Percentiles rank a stretch among this genome's conserved stretches.
Evolutionary conservation across 1,140 invertebrate genomes (phyloP).

Genomic region (Cotesia typhae): DNA sequence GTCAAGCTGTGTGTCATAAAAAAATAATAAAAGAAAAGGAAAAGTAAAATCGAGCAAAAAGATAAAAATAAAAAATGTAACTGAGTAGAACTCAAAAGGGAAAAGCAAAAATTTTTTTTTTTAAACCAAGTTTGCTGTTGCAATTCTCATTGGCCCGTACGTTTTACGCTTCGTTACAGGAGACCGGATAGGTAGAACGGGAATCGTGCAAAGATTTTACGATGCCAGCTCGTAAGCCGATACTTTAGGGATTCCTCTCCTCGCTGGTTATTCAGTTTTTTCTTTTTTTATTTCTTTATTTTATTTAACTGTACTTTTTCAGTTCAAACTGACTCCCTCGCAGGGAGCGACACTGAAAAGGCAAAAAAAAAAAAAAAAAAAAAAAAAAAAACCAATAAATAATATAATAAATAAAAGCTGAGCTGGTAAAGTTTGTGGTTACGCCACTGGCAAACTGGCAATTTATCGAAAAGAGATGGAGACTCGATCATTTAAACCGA

Average conservation of each 20-base stretch:
- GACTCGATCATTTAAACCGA: conserved; percentile 1
- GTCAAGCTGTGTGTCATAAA: neutral
- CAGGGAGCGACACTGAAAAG: conserved; percentile 4
- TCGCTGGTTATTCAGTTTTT: conserved; percentile 4
- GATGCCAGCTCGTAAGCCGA: conserved; percentile 33
- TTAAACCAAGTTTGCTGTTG: conserved; percentile 9
- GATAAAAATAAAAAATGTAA: conserved; percentile 18
- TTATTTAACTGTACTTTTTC: neutral
- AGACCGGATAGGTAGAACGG: conserved; percentile 32
- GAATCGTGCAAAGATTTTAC: conserved; percentile 35
- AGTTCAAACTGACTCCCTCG: conserved; percentile 4
- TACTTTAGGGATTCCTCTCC: conserved; percentile 15
- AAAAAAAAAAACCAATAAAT: neutral
- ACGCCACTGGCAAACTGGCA: neutral
- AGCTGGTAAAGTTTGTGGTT: neutral
- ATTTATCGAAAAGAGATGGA: conserved; percentile 12
- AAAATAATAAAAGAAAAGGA: conserved; percentile 6
- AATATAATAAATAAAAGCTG: too few relatives aligned
- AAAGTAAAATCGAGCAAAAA: too few relatives aligned
- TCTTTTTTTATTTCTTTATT: neutral
- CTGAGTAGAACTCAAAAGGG: neutral
- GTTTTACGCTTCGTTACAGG: conserved; percentile 37
- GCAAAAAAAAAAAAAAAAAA: neutral
- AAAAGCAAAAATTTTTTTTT: neutral
- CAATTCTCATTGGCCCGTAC: conserved; percentile 32